Evolutionary conservation across 2,888 invertebrate genomes (phyloP).

Genomic region (Cheiracanthium punctorium): DNA sequence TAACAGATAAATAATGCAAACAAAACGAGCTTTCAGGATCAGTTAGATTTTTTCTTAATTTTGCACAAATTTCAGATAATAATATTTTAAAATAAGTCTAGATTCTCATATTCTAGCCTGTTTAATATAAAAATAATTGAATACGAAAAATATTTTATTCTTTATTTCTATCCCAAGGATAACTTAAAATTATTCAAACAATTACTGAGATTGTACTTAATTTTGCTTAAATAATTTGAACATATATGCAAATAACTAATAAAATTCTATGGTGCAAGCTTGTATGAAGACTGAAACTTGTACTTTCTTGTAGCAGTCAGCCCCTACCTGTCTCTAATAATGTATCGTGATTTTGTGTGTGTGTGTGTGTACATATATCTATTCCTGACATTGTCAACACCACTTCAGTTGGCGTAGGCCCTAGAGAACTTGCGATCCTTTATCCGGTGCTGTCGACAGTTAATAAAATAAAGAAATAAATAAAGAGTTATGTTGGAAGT

Average conservation of each 20-base stretch:
- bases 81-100: too few relatives aligned
- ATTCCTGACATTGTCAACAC: neutral
- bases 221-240: neutral
- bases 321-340: neutral
- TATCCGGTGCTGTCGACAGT: neutral
- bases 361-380: neutral
- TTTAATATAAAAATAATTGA: too few relatives aligned
- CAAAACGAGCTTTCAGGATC: too few relatives aligned
- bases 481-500: neutral
- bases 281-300: neutral
- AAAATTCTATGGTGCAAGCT: neutral
- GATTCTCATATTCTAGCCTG: too few relatives aligned
- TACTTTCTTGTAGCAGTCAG: neutral
- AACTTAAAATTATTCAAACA: too few relatives aligned
- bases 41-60: too few relatives aligned
- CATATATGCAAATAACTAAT: neutral
- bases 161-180: too few relatives aligned
- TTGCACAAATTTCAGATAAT: too few relatives aligned
- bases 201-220: neutral
- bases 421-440: slow-evolving; percentile 2
- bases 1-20: too few relatives aligned
- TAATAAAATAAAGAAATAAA: neutral
- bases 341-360: slow-evolving; percentile 4
- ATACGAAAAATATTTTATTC: too few relatives aligned
- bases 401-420: neutral